Base-by-base conservation (phyloP, 1,140 invertebrate genomes). In the Aphis craccivora region DNA sequence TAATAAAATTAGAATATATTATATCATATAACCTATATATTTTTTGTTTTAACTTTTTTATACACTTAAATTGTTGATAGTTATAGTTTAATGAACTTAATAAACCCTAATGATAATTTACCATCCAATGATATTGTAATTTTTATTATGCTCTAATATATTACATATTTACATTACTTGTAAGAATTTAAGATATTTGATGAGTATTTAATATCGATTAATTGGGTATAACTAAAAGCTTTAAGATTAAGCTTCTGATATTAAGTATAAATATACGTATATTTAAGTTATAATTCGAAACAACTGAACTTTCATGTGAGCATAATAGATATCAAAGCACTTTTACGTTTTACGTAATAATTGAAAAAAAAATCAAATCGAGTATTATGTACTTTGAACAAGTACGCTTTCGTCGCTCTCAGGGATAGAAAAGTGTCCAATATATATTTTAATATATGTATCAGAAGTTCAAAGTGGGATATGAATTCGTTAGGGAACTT, bases 381-480 rank as follows among this genome's bases (percentile, higher is more conserved):
- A 4, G 60, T 67, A 67, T 67, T 67, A n/a, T 67, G 60, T 18
- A 67, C 30, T n/a, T 76, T 76, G n/a, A 76, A 76, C 30, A 76
- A 22, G 30, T 35, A n/a, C n/a, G 14, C 14, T 35, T 14, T 76
- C 14, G 3, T 6, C 30, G 11, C 60, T n/a, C n/a, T n/a, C 18
- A 18, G 14, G 18, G 60, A 76, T n/a, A 76, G 30, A n/a, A 6
- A 76, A 76, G 60, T 76, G 60, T n/a, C 60, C n/a, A 35, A 76
- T 76, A 76, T 76, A n/a, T n/a, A 76, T 76, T 76, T 76, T 76
- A 76, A 76, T 76, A 76, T 76, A 76, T 76, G n/a, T 76, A 76
- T 67, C 60, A 76, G 60, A 18, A 76, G 30, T 76, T 76, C 60
- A 76, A 76, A 76, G 60, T 76, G 30, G 60, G n/a, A 76, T 14